A percentile compares a stretch with the other conserved stretches of the same genome.
Conservation (phyloP, 2,888 invertebrate genomes). For the Clusia tigrina region DNA sequence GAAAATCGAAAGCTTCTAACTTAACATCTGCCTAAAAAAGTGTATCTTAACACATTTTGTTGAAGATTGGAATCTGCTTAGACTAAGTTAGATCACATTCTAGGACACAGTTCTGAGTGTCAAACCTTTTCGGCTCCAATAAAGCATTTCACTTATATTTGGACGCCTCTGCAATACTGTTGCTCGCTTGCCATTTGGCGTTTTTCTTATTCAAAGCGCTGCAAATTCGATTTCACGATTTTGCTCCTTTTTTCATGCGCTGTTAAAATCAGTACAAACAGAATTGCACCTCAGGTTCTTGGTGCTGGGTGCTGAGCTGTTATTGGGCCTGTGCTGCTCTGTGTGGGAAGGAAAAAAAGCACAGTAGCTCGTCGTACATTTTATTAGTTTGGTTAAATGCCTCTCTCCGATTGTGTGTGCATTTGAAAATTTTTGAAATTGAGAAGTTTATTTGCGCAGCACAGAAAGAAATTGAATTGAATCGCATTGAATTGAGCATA, state of each 20-base stretch:
- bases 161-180: no score
- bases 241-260: conserved; percentile 38
- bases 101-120: no score
- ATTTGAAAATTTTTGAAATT: conserved; percentile 3
- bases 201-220: neutral
- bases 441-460: conserved; percentile 21
- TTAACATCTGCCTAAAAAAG: no score
- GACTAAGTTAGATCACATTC: neutral
- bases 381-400: neutral
- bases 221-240: conserved; percentile 18
- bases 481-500: conserved; percentile 21
- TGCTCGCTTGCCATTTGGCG: neutral
- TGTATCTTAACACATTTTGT: no score
- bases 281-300: conserved; percentile 26
- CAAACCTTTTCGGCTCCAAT: no score
- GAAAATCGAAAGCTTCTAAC: no score
- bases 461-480: conserved; percentile 12
- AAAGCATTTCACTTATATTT: no score
- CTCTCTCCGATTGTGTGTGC: neutral
- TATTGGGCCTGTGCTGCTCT: neutral
- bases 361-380: neutral
- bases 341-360: no score
- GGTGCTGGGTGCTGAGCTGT: neutral
- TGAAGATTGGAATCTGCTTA: no score
- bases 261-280: conserved; percentile 31